Evolutionary conservation across 2,888 invertebrate genomes (phyloP).

Genomic region (Hylaea fasciaria): DNA sequence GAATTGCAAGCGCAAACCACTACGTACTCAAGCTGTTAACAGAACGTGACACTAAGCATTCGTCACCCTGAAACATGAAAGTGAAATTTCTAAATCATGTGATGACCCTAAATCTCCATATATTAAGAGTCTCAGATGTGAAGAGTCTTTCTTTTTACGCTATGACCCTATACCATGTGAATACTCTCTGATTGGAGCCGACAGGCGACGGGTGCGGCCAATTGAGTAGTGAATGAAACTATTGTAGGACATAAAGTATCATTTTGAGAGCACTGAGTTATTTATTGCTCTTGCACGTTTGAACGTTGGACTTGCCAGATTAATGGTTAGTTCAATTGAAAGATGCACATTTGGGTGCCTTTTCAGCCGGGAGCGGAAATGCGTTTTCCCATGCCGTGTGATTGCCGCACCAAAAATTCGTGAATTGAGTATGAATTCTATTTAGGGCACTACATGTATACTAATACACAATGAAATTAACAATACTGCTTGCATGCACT

Average conservation of each 20-base stretch:
- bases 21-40: too few relatives aligned
- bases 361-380: not conserved
- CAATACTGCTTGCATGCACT: too few relatives aligned
- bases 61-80: not conserved
- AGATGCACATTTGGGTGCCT: slow-evolving; percentile 14
- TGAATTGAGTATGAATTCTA: too few relatives aligned
- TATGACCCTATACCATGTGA: slow-evolving; percentile 41
- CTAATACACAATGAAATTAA: too few relatives aligned
- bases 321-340: slow-evolving; percentile 40
- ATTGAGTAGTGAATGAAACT: slow-evolving; percentile 70
- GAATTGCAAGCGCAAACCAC: too few relatives aligned
- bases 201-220: slow-evolving; percentile 62
- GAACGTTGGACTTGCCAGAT: slow-evolving; percentile 54
- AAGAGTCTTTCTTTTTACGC: slow-evolving; percentile 6
- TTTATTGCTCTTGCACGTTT: slow-evolving; percentile 50
- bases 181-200: slow-evolving; percentile 61
- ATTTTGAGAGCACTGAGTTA: slow-evolving; percentile 47
- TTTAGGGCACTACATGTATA: too few relatives aligned
- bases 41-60: not conserved
- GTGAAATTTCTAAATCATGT: not conserved
- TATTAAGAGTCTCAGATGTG: not conserved
- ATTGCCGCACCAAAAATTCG: too few relatives aligned
- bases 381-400: too few relatives aligned
- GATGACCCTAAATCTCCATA: not conserved
- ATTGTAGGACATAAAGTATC: slow-evolving; percentile 51